Base-by-base conservation (phyloP, 2,888 invertebrate genomes). In the Coremacera marginata region DNA sequence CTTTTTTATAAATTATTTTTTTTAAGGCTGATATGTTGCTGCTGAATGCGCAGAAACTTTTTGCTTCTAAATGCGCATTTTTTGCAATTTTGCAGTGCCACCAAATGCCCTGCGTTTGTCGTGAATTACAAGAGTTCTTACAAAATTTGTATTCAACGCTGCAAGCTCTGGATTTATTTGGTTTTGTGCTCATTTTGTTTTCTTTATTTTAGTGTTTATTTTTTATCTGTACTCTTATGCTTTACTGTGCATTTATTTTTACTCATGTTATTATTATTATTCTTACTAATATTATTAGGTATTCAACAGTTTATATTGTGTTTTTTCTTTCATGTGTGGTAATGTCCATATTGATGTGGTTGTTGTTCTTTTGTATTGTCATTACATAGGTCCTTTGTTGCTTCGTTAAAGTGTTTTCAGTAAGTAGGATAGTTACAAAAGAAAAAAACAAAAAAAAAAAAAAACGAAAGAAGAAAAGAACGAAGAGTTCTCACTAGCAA, bases 101-200 rank as follows among this genome's bases (percentile, higher is more conserved):
- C 14, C 1, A 7, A 31, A 5, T 31, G 5, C 5, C 5, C 14
- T 14, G 14, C 11, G 5, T 63, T 34, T 34, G 34, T 34, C 5
- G 16, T n/a, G 31, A 63, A 63, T 34, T 27, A 34, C 27, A 34
- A 8, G 27, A 7, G 27, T 62, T 62, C 60, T 62, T 62, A 62
- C 22, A 62, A 63, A 63, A 63, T 63, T 63, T 63, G 63, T 63
- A 63, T 63, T 63, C 63, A 63, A 62, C 11, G 14, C 3, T 63
- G 63, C 34, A 63, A 63, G 63, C 63, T 16, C 31, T 1, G 25
- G 63, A 34, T 63, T 16, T 63, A 27, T 63, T 63, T 63, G 34
- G 14, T 63, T 63, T 7, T 62, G 27, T 7, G 31, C n/a, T 63
- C 34, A 63, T 8, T 34, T 63, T n/a, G 14, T 63, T 63, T 27